Conservation (phyloP, 2,797 vertebrate genomes). For the Calcarius lapponicus region DNA sequence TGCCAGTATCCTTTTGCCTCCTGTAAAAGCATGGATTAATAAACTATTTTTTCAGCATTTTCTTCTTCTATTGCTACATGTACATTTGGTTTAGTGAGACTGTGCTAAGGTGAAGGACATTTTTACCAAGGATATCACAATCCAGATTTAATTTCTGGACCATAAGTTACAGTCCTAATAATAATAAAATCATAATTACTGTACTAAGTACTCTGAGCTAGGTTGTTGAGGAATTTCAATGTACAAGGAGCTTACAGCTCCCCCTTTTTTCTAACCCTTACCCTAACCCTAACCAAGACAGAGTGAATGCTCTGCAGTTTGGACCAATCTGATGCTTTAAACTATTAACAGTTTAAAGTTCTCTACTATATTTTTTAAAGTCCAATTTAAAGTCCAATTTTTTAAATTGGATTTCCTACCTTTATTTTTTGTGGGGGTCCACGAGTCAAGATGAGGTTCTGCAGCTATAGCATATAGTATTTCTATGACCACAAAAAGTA, state of each 20-base stretch:
- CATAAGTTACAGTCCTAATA: background rate
- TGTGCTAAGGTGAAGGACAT: background rate
- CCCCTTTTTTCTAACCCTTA: background rate
- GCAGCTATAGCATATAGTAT: background rate
- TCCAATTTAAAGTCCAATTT: background rate
- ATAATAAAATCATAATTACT: background rate
- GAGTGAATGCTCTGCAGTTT: background rate
- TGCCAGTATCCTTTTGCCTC: background rate
- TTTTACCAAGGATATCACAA: background rate
- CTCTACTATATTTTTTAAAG: background rate
- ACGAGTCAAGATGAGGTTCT: background rate
- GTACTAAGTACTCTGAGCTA: background rate
- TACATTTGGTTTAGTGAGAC: background rate
- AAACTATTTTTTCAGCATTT: background rate
- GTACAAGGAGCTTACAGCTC: background rate
- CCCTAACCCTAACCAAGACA: background rate
- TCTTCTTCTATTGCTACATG: background rate
- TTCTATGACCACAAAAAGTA: background rate
- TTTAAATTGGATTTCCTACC: background rate
- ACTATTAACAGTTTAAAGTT: background rate
- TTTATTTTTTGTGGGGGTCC: background rate
- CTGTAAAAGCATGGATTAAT: background rate
- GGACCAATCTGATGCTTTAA: background rate
- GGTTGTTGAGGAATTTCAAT: background rate
- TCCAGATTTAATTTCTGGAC: background rate